phyloP scores from a whole-genome alignment of 2,888 invertebrate genomes.

The Agriotes lineatus region DNA sequence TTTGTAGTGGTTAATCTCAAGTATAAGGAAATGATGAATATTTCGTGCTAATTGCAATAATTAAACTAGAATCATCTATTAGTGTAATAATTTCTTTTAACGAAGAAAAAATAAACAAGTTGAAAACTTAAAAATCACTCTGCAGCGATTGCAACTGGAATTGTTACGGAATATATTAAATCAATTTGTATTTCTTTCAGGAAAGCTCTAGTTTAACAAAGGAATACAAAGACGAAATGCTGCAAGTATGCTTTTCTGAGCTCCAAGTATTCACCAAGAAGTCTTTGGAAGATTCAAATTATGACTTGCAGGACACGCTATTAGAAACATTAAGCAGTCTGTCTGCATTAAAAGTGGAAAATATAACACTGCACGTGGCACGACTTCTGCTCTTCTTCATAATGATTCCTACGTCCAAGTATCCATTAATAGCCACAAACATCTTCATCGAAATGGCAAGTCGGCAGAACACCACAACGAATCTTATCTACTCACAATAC shows the following conservation, averaged over 20 bases:
- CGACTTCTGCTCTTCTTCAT: constrained; percentile 73
- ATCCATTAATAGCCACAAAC: constrained; percentile 71
- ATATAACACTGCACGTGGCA: constrained; percentile 66
- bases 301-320: constrained; percentile 69
- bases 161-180: too few species aligned
- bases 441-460: constrained; percentile 72
- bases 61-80: too few species aligned
- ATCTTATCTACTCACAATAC: constrained; percentile 73
- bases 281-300: constrained; percentile 69
- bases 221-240: constrained; percentile 63
- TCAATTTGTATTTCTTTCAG: constrained; percentile 55
- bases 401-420: constrained; percentile 73
- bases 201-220: constrained; percentile 55
- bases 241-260: constrained; percentile 65
- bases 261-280: constrained; percentile 67
- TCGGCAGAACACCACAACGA: constrained; percentile 68
- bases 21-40: too few species aligned
- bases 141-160: too few species aligned
- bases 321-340: constrained; percentile 70
- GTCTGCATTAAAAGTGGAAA: constrained; percentile 63
- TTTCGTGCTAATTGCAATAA: too few species aligned
- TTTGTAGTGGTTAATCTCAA: too few species aligned
- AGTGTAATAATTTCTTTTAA: too few species aligned
- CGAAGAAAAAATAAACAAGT: too few species aligned
- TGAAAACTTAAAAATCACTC: too few species aligned